Conservation (phyloP, 2,797 vertebrate species). For the Buceros bicornis region DNA sequence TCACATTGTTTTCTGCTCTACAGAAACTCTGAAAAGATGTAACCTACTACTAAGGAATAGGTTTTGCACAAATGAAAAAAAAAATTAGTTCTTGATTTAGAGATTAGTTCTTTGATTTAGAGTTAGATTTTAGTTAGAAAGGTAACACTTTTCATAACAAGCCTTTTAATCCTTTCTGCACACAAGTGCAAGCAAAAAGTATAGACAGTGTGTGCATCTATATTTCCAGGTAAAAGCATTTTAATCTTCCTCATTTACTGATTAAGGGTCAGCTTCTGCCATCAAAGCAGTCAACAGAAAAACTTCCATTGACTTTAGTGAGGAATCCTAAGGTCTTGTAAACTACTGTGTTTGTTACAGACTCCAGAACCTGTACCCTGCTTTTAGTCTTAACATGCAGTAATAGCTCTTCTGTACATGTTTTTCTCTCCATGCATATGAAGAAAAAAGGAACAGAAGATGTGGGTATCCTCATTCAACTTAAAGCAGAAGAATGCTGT, state of each 20-base stretch:
- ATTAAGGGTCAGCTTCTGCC: background rate
- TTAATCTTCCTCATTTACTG: background rate
- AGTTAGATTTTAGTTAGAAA: background rate
- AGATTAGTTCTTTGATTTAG: too few relatives aligned
- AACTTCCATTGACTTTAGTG: background rate
- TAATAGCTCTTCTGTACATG: background rate
- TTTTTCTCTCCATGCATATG: background rate
- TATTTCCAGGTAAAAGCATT: background rate
- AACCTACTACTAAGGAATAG: background rate
- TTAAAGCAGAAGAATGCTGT: background rate
- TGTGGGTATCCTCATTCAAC: background rate
- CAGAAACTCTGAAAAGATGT: background rate
- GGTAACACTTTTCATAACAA: background rate
- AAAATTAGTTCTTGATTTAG: too few relatives aligned
- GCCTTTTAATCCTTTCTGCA: background rate
- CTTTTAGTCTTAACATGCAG: background rate
- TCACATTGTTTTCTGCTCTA: background rate
- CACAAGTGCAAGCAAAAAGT: background rate
- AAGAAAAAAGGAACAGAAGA: background rate
- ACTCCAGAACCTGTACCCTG: background rate
- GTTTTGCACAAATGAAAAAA: background rate
- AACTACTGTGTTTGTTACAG: background rate
- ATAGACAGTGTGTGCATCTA: background rate
- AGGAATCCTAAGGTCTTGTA: background rate
- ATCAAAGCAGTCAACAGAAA: background rate